Evolutionary conservation across 2,888 invertebrate species (phyloP).

Genomic region (Luffia ferchaultella): DNA sequence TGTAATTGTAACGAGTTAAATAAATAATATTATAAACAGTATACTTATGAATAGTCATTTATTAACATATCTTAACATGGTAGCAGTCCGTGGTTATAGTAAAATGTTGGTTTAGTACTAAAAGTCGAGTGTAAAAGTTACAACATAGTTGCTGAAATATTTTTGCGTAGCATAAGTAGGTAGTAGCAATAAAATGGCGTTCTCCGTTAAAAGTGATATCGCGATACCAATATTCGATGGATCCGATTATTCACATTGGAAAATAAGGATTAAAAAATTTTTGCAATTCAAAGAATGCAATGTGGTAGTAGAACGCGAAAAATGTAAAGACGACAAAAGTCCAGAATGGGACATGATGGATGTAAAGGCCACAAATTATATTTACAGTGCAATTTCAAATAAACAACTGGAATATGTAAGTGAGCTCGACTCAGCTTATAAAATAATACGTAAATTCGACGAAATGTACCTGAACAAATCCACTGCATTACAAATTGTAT

Average conservation of each 20-base stretch:
- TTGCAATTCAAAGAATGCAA: not conserved
- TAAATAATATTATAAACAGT: too few relatives aligned
- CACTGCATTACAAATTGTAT: not conserved
- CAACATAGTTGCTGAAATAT: too few relatives aligned
- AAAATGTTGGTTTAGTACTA: not conserved
- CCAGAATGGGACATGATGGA: not conserved
- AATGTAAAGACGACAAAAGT: not conserved
- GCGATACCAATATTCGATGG: not conserved
- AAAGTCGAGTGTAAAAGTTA: too few relatives aligned
- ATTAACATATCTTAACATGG: too few relatives aligned
- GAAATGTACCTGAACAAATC: conserved; percentile 1
- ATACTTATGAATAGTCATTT: too few relatives aligned
- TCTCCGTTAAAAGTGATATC: conserved; percentile 1
- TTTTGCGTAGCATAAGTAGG: too few relatives aligned
- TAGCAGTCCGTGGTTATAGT: too few relatives aligned
- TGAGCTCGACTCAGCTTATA: conserved; percentile 1
- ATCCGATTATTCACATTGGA: not conserved
- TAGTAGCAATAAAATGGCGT: too few relatives aligned
- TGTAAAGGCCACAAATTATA: not conserved
- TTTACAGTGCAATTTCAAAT: not conserved
- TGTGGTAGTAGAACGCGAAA: not conserved
- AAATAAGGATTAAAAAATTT: not conserved
- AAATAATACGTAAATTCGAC: not conserved
- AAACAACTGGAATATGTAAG: conserved; percentile 1
- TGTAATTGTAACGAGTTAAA: too few relatives aligned